phyloP scores from a whole-genome alignment of 2,888 invertebrate species.

The Mamestra brassicae region DNA sequence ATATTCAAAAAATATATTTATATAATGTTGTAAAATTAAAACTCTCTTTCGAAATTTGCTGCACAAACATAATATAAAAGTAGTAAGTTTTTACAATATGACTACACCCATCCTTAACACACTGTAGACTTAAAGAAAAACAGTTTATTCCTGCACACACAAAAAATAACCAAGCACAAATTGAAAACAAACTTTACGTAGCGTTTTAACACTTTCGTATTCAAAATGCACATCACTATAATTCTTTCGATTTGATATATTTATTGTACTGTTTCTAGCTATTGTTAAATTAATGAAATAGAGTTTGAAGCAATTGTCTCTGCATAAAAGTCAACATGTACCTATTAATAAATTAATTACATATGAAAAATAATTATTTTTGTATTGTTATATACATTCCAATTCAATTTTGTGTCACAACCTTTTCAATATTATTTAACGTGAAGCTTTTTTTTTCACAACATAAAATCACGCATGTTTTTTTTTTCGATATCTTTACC shows the following conservation, averaged over 20 bases:
- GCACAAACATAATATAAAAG: too few species aligned
- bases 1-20: too few species aligned
- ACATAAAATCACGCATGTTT: background rate
- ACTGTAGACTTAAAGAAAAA: too few species aligned
- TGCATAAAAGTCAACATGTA: background rate
- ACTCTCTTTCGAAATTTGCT: too few species aligned
- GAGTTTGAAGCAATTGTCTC: constrained; percentile 41
- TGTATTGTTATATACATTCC: background rate
- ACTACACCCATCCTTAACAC: too few species aligned
- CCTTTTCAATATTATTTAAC: background rate
- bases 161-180: background rate
- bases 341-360: background rate
- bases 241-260: constrained; percentile 12
- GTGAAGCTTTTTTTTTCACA: too few species aligned
- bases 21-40: too few species aligned
- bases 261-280: constrained; percentile 38
- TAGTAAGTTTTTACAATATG: too few species aligned
- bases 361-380: background rate
- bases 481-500: too few species aligned
- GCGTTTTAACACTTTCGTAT: background rate
- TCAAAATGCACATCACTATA: constrained; percentile 41
- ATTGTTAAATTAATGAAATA: constrained; percentile 22
- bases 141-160: too few species aligned
- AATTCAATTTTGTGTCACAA: background rate
- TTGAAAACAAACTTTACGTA: background rate